These are phyloP conservation scores for Carcinoscorpius rotundicauda DNA, from an alignment of 1,140 invertebrate species.

Conservation along the genomic window DNA sequence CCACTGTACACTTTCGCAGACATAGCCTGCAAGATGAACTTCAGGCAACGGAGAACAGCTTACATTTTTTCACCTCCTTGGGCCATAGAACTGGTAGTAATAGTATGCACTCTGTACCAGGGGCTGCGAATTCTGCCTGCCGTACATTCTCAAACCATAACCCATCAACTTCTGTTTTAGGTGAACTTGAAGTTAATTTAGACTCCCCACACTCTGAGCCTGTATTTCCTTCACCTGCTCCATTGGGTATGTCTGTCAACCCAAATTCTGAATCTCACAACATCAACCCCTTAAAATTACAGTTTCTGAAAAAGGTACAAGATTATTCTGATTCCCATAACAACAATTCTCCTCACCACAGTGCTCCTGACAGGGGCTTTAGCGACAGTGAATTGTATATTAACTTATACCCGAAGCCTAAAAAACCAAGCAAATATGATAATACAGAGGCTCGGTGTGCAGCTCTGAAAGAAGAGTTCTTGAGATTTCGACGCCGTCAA, in stretches of 20 bases:
- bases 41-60: not conserved
- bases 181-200: not conserved
- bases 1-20: conserved; percentile 14
- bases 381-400: conserved; percentile 7
- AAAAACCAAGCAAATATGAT: conserved; percentile 32
- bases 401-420: not conserved
- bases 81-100: too few relatives aligned
- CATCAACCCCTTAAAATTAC: conserved; percentile 29
- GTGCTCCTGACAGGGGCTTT: conserved; percentile 20
- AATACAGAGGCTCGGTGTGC: conserved; percentile 62
- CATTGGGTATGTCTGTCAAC: conserved; percentile 67
- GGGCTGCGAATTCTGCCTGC: too few relatives aligned
- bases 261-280: conserved; percentile 90
- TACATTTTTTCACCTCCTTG: too few relatives aligned
- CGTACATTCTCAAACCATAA: conserved; percentile 40
- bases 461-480: conserved; percentile 88
- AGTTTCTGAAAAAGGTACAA: conserved; percentile 29
- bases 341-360: too few relatives aligned
- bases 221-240: conserved; percentile 13
- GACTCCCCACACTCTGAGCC: too few relatives aligned
- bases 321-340: too few relatives aligned
- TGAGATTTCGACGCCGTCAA: conserved; percentile 76
- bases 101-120: too few relatives aligned
- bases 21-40: conserved; percentile 22
- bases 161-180: conserved; percentile 24